A percentile compares a stretch with the other conserved stretches of the same genome.
phyloP scores from a whole-genome alignment of 1,140 invertebrate genomes.

The Drosophila repleta region DNA sequence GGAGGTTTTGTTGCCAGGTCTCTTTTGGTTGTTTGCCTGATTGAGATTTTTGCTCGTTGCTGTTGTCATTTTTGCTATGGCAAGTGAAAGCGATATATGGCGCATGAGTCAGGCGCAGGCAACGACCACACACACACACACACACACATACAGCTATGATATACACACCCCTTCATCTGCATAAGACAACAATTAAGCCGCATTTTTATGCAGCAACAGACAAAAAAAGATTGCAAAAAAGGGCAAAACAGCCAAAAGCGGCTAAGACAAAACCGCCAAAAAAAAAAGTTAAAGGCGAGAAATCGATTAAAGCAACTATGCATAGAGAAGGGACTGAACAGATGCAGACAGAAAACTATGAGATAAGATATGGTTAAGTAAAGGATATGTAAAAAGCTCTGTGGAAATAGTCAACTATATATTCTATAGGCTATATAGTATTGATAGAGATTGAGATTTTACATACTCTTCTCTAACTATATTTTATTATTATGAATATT shows the following conservation, averaged over 20 bases:
- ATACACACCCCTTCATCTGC: conserved; percentile 68
- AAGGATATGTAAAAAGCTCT: no score
- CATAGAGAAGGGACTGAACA: conserved; percentile 18
- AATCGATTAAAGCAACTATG: conserved; percentile 63
- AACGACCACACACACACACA: conserved; percentile 23
- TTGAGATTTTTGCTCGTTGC: conserved; percentile 66
- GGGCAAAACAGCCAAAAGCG: conserved; percentile 64
- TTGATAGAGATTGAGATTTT: no score
- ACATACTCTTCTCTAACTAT: no score
- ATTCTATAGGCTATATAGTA: no score
- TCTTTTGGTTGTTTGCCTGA: conserved; percentile 46
- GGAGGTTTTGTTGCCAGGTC: conserved; percentile 38
- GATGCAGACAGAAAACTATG: conserved; percentile 1
- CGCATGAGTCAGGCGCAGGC: conserved; percentile 66
- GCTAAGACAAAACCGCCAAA: conserved; percentile 24
- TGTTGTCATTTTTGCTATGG: conserved; percentile 40
- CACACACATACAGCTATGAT: conserved; percentile 13
- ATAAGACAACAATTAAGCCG: conserved; percentile 78
- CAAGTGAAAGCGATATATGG: conserved; percentile 79
- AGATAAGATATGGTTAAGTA: no score
- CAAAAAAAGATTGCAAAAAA: conserved; percentile 59
- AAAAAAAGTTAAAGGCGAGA: conserved; percentile 37
- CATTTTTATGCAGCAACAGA: conserved; percentile 65
- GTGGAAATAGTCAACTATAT: no score
- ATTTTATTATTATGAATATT: no score